Evolutionary conservation across 2,888 invertebrate genomes (phyloP), one percentile per base, ranked within the genome.

Genomic region (Choristoneura rosaceana): DNA sequence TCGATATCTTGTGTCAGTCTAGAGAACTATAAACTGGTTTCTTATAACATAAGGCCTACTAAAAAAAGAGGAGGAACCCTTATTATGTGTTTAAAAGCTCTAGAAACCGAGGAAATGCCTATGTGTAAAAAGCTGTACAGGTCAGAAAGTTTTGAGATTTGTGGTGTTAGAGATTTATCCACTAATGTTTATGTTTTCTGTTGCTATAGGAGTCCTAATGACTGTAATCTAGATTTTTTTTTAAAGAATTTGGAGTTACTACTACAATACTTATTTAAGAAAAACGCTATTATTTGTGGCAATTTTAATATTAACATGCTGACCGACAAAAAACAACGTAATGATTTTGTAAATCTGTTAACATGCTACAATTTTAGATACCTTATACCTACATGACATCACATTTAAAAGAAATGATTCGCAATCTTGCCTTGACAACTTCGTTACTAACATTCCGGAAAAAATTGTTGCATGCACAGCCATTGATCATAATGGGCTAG

Each of bases 401-500:
- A 65, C 65, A 1, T 65, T 65, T 50, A 65, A 43, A 17, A 52
- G 65, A 55, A 65, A 65, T n/a, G 10, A 17, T 2, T 65, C 65
- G 2, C 55, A 65, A 17, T 65, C 65, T 7, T 65, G 65, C 41
- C 8, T 66, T 58, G 66, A 66, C n/a, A 66, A 66, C n/a, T 66
- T 33, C n/a, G 9, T 58, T 8, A 66, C 66, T 41, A 66, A 66
- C 43, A 14, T 66, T 5, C 66, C 58, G 0, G 10, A 34, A n/a
- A 12, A 55, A 9, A 0, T 25, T 8, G 25, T 55, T n/a, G 14
- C 14, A 7, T 7, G 5, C 14, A 66, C 66, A 8, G 14, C 10
- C 4, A n/a, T 66, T 25, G 66, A 66, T 25, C 66, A 66, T 14
- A 66, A 66, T 55, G 66, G 58, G 7, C 41, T 66, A 43, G 66